phyloP scores from a whole-genome alignment of 2,113 vertebrate species.

The Chlamydotis undulata region DNA sequence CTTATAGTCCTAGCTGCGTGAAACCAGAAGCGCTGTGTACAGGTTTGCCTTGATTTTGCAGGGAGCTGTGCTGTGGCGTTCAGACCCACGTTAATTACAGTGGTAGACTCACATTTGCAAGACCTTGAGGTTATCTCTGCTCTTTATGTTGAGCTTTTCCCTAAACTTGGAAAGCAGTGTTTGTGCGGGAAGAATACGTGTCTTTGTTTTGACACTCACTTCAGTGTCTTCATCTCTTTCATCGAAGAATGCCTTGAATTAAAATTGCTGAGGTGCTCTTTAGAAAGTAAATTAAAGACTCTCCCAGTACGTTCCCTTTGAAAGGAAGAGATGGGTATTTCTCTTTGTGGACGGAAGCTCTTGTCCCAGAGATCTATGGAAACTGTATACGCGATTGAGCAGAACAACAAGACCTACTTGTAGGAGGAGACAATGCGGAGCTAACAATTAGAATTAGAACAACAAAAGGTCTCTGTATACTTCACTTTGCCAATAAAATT shows the following conservation, averaged over 20 bases:
- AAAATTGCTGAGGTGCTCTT: background rate
- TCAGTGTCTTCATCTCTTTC: background rate
- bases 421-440: background rate
- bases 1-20: accelerated
- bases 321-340: background rate
- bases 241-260: background rate
- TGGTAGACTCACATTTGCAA: background rate
- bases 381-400: background rate
- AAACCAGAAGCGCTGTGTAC: accelerated
- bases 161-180: accelerated
- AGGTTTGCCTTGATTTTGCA: background rate
- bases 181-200: background rate
- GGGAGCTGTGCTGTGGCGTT: background rate
- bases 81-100: accelerated
- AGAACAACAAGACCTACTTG: background rate
- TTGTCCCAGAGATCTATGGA: background rate
- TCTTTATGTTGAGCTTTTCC: background rate
- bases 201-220: background rate
- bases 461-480: background rate
- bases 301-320: background rate
- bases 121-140: background rate
- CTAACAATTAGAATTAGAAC: background rate
- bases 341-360: background rate
- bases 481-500: slow-evolving; percentile 6
- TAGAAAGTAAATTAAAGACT: background rate